These are phyloP conservation scores for Lepidonotus clava DNA, from an alignment of 2,888 invertebrate species.

Conservation along the genomic window DNA sequence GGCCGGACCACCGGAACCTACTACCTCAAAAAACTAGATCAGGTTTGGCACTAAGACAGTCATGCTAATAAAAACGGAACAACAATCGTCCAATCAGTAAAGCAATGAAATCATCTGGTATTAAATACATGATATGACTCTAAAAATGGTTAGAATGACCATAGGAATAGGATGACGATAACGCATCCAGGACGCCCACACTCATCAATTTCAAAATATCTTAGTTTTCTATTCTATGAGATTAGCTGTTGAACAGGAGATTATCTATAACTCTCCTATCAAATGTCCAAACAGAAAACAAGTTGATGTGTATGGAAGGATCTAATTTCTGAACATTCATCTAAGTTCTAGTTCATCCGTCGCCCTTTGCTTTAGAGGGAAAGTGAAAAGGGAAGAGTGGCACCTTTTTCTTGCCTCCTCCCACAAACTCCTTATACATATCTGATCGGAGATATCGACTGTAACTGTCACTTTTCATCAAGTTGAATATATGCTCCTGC, in stretches of 20 bases:
- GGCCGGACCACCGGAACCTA: slow-evolving; percentile 33
- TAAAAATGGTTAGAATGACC: slow-evolving; percentile 15
- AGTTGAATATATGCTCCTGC: slow-evolving; percentile 98
- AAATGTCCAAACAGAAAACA: slow-evolving; percentile 30
- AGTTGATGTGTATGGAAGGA: slow-evolving; percentile 4
- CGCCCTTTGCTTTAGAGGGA: slow-evolving; percentile 49
- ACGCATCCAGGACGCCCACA: slow-evolving; percentile 19
- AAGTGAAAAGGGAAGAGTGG: slow-evolving; percentile 55
- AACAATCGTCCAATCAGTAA: slow-evolving; percentile 33
- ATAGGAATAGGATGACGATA: slow-evolving; percentile 4
- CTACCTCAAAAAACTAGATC: slow-evolving; percentile 28
- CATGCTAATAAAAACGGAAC: slow-evolving; percentile 1
- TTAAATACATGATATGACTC: slow-evolving; percentile 17
- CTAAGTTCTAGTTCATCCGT: slow-evolving; percentile 36
- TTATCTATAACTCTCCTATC: not conserved
- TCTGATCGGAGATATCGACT: slow-evolving; percentile 98
- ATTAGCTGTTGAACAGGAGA: not conserved
- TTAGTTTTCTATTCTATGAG: not conserved
- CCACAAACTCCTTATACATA: slow-evolving; percentile 98
- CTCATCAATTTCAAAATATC: slow-evolving; percentile 23
- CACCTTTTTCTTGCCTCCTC: slow-evolving; percentile 98
- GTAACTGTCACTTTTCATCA: slow-evolving; percentile 99
- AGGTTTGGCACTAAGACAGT: slow-evolving; percentile 45
- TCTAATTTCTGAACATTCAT: not conserved
- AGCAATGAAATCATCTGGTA: not conserved